These are phyloP conservation scores for Halcyon chelicuti DNA, from an alignment of 2,797 vertebrate genomes.

Conservation along the genomic window DNA sequence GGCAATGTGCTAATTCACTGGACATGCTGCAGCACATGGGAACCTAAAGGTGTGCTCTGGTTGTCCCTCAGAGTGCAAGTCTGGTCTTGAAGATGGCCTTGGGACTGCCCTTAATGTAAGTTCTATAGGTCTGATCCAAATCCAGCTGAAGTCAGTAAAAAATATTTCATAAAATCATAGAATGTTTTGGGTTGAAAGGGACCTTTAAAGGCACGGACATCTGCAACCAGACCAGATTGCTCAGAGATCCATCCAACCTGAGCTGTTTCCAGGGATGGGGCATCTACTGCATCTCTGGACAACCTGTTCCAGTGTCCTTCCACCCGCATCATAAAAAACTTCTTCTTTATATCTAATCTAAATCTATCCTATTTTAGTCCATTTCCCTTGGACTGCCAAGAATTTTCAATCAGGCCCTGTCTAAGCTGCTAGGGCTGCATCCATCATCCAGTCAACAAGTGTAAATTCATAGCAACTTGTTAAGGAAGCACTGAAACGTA, in stretches of 20 bases:
- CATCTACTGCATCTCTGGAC: background rate
- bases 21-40: background rate
- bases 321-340: background rate
- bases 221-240: background rate
- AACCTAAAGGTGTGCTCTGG: background rate
- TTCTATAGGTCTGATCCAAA: background rate
- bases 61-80: background rate
- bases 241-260: background rate
- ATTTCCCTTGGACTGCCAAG: background rate
- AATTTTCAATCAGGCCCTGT: background rate
- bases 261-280: background rate
- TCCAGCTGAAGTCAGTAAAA: background rate
- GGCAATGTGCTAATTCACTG: accelerated
- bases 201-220: background rate
- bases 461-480: background rate
- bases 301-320: background rate
- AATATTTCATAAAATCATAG: background rate
- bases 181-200: background rate
- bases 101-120: background rate
- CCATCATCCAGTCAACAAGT: background rate
- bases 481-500: background rate
- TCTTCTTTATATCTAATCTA: background rate
- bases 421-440: background rate
- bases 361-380: background rate
- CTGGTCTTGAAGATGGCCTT: background rate